Percentiles rank a stretch among this genome's conserved stretches.
These are phyloP conservation scores for Tribolium madens DNA, from an alignment of 1,140 invertebrate species.

Conservation along the genomic window DNA sequence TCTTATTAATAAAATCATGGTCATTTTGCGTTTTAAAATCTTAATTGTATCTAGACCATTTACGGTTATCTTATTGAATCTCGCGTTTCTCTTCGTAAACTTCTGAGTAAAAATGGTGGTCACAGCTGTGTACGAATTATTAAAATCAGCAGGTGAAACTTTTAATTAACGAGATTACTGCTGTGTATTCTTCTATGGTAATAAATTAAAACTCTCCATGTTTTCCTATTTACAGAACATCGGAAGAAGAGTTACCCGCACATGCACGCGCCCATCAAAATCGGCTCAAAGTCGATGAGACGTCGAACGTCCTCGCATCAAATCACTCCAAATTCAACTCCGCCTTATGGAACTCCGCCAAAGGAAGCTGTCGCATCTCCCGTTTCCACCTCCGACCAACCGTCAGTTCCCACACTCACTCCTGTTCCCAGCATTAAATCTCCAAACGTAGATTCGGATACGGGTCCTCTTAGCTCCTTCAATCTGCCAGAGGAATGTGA, in stretches of 20 bases:
- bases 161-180: constrained; percentile 14
- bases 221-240: constrained; percentile 71
- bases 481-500: constrained; percentile 55
- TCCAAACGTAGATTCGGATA: constrained; percentile 57
- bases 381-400: constrained; percentile 35
- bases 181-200: constrained; percentile 41
- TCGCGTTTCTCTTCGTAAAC: background rate
- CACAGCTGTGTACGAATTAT: background rate
- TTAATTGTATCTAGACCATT: background rate
- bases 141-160: background rate
- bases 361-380: constrained; percentile 43
- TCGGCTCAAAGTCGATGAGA: constrained; percentile 64
- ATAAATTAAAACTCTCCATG: background rate
- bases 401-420: constrained; percentile 61
- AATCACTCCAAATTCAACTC: constrained; percentile 40
- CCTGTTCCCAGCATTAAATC: constrained; percentile 34
- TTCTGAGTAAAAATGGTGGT: background rate
- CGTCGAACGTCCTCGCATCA: constrained; percentile 58
- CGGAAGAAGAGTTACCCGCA: constrained; percentile 76
- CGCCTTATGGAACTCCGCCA: constrained; percentile 31
- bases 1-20: background rate
- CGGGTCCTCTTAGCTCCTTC: constrained; percentile 56
- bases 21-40: constrained; percentile 6
- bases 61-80: background rate
- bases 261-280: constrained; percentile 74